Evolutionary conservation across 2,797 vertebrate genomes (phyloP), one percentile per base, ranked within the genome.

Genomic region (Onychomys arenicola): DNA sequence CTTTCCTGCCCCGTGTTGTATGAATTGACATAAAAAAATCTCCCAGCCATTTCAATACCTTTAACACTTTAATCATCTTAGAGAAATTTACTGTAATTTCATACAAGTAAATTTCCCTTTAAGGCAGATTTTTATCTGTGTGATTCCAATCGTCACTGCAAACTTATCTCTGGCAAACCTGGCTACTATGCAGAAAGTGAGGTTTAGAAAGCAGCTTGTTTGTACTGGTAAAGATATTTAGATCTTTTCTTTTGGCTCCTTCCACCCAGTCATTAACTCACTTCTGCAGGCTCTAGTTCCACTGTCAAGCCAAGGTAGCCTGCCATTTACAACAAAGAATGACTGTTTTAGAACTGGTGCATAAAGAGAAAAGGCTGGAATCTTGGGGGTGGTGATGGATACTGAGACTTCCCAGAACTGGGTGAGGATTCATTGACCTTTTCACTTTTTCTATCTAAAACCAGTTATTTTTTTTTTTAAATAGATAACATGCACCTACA

Each of bases 201-300:
- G 65, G 25, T 85, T 61, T 84, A 55, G 93, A 86, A 81, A 83
- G 11, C 90, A 89, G 16, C 19, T 84, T 95, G 83, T 90, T 92
- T 84, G 59, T 46, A 37, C 90, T 94, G 49, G 46, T 95, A 80
- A 88, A 52, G 90, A 84, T 91, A 96, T 84, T 92, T 94, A 89
- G 88, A 73, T 89, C 76, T 69, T 95, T 93, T 95, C 87, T 92
- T 95, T 96, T 10, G 3, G 63, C 27, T 83, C 87, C 7, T 89
- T 75, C 49, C 29, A 93, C 82, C 82, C 85, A 67, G 49, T 96
- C 65, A 93, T 97, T 96, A 97, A 61, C 88, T 95, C n/a, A 57
- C 46, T 86, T 76, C 82, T 76, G 6, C 82, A 96, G 78, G 81
- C 87, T 23, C 78, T 34, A 71, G 43, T 71, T 80, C 95, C 46